phyloP scores from a whole-genome alignment of 2,888 invertebrate genomes.

The Caenorhabditis japonica region DNA sequence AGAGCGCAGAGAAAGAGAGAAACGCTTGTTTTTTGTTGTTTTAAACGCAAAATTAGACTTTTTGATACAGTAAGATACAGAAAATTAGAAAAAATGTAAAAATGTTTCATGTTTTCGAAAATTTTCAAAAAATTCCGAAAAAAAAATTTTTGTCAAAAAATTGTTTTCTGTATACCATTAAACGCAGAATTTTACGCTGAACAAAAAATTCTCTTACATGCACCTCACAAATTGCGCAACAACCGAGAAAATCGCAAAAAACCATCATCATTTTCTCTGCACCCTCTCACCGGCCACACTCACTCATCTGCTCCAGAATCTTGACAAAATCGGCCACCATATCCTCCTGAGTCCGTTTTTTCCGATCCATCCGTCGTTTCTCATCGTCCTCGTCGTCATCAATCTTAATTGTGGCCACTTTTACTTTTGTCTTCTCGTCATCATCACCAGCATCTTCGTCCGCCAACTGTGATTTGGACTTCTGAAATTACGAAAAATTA shows the following conservation, averaged over 20 bases:
- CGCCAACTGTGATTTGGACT: slow-evolving; percentile 33
- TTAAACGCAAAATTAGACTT: too few species aligned
- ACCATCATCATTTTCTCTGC: too few species aligned
- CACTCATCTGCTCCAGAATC: slow-evolving; percentile 69
- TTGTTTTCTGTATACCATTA: too few species aligned
- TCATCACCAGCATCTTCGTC: slow-evolving; percentile 45
- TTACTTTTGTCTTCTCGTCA: slow-evolving; percentile 35
- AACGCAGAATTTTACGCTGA: background rate
- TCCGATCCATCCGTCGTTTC: slow-evolving; percentile 54
- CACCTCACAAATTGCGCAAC: too few species aligned
- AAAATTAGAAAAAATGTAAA: background rate
- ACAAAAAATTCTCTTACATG: too few species aligned
- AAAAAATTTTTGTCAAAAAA: background rate
- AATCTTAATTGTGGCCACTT: slow-evolving; percentile 50
- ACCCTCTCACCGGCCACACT: too few species aligned
- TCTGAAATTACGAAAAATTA: slow-evolving; percentile 36
- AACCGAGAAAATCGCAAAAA: too few species aligned
- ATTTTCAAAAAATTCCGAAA: background rate
- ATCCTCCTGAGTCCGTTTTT: slow-evolving; percentile 66
- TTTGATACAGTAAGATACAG: too few species aligned
- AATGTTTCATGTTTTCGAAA: background rate
- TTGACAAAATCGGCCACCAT: slow-evolving; percentile 68
- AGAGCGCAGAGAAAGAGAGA: too few species aligned
- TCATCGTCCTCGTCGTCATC: slow-evolving; percentile 54
- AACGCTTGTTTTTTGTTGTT: too few species aligned